Conservation (phyloP, 2,888 invertebrate species). For the Abscondita cerata region DNA sequence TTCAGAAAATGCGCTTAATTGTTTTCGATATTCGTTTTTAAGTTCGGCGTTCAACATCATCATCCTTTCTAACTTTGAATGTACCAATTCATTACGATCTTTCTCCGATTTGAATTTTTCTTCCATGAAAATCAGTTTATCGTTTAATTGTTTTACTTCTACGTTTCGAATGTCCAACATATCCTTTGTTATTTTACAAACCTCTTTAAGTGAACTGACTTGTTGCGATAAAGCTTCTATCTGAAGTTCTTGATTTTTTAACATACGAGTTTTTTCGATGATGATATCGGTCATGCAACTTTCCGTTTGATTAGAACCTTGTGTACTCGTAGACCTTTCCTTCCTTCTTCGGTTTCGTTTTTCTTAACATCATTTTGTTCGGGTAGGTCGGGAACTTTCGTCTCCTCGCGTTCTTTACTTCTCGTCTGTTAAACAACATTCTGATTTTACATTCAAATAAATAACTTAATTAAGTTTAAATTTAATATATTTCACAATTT, state of each 20-base stretch:
- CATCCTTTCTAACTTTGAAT: conserved; percentile 75
- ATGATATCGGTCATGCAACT: conserved; percentile 61
- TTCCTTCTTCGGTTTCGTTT: too few species aligned
- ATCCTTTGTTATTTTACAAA: conserved; percentile 82
- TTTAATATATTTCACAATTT: too few species aligned
- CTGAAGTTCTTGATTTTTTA: conserved; percentile 80
- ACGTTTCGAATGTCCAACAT: conserved; percentile 78
- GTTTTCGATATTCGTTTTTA: conserved; percentile 79
- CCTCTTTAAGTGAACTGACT: conserved; percentile 79
- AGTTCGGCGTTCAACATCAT: conserved; percentile 77
- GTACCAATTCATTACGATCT: conserved; percentile 71
- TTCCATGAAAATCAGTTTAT: conserved; percentile 74
- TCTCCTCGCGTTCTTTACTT: too few species aligned
- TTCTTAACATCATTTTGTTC: too few species aligned
- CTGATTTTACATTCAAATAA: too few species aligned
- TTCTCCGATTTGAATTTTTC: conserved; percentile 74
- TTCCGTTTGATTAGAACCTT: conserved; percentile 41
- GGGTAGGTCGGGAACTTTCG: too few species aligned
- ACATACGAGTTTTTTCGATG: conserved; percentile 78
- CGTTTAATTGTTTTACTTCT: conserved; percentile 76
- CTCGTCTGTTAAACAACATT: too few species aligned
- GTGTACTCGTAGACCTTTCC: conserved; percentile 63
- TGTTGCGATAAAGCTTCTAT: conserved; percentile 75
- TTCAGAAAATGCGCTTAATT: conserved; percentile 74
- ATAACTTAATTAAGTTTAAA: too few species aligned